phyloP scores from a whole-genome alignment of 1,140 invertebrate genomes.

The Dryas iulia region DNA sequence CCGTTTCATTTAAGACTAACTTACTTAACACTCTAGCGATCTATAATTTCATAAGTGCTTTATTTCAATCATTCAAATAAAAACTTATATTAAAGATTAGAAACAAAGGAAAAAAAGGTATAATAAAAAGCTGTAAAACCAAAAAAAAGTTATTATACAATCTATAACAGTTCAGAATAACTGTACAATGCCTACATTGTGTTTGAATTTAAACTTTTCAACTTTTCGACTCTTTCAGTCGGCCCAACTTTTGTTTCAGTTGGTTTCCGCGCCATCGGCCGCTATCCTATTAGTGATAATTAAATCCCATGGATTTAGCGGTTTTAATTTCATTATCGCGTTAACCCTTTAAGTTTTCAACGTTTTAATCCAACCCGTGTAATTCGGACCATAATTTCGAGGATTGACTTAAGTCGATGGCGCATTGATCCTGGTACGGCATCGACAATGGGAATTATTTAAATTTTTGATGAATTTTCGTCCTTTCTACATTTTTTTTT shows the following conservation, averaged over 20 bases:
- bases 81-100: too few relatives aligned
- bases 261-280: constrained; percentile 56
- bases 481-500: neutral
- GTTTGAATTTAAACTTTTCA: constrained; percentile 13
- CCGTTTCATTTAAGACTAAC: too few relatives aligned
- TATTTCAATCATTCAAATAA: too few relatives aligned
- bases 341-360: constrained; percentile 50
- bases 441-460: constrained; percentile 4
- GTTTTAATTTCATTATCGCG: constrained; percentile 65
- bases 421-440: constrained; percentile 12
- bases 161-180: neutral
- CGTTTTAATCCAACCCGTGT: constrained; percentile 41
- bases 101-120: neutral
- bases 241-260: constrained; percentile 42
- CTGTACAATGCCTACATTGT: constrained; percentile 8
- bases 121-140: neutral
- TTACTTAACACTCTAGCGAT: too few relatives aligned
- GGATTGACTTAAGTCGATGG: constrained; percentile 27
- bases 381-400: constrained; percentile 22
- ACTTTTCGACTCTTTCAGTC: constrained; percentile 11
- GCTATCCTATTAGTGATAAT: constrained; percentile 68
- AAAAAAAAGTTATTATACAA: neutral
- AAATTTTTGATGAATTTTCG: constrained; percentile 13
- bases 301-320: constrained; percentile 55
- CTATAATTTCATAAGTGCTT: too few relatives aligned